Percentiles rank a stretch among this genome's conserved stretches.
These are phyloP conservation scores for Galleria mellonella DNA, from an alignment of 1,140 invertebrate genomes.

Conservation along the genomic window DNA sequence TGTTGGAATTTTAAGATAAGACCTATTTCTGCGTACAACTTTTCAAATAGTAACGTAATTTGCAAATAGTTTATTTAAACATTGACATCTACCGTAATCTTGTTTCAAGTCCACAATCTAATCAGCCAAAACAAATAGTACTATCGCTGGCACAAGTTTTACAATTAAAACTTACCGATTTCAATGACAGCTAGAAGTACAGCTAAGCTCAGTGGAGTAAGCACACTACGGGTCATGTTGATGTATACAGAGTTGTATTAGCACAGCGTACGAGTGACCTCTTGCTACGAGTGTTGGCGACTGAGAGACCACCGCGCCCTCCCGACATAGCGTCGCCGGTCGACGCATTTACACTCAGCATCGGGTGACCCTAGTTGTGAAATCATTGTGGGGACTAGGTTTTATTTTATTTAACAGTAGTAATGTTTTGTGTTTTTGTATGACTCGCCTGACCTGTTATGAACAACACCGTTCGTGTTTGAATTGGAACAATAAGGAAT, in stretches of 20 bases:
- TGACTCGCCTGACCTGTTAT: too few relatives aligned
- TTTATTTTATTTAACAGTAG: too few relatives aligned
- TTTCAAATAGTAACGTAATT: too few relatives aligned
- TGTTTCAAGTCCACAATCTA: too few relatives aligned
- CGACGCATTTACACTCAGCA: conserved; percentile 43
- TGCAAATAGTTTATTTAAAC: too few relatives aligned
- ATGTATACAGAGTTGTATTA: conserved; percentile 8
- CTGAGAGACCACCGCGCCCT: conserved; percentile 29
- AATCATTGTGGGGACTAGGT: not conserved
- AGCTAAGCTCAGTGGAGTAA: conserved; percentile 33
- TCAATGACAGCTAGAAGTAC: conserved; percentile 47
- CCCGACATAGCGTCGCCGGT: conserved; percentile 49
- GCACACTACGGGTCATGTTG: conserved; percentile 44
- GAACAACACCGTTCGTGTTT: too few relatives aligned
- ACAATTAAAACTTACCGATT: conserved; percentile 39
- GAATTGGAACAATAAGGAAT: too few relatives aligned
- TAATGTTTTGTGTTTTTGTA: too few relatives aligned
- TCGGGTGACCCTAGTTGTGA: conserved; percentile 20
- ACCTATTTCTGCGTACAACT: too few relatives aligned
- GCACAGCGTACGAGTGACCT: conserved; percentile 29
- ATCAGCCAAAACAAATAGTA: too few relatives aligned
- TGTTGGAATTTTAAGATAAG: too few relatives aligned
- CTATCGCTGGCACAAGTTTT: not conserved
- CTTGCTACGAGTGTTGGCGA: conserved; percentile 27
- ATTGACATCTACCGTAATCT: too few relatives aligned